A percentile compares a stretch with the other conserved stretches of the same genome.
phyloP scores from a whole-genome alignment of 2,113 vertebrate species.

The Brachypteracias leptosomus region DNA sequence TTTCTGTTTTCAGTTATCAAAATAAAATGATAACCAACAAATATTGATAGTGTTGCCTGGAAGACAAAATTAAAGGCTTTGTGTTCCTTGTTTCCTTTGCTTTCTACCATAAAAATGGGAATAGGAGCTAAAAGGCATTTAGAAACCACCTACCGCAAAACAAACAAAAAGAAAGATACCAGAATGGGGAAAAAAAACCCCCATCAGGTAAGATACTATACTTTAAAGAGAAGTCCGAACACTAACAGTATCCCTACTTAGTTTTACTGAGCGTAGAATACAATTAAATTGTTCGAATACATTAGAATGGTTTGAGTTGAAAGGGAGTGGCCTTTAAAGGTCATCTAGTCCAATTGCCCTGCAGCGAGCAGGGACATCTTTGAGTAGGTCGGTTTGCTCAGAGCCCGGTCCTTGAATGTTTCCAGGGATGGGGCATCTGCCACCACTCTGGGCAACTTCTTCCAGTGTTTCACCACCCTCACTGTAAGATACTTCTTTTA shows the following conservation, averaged over 20 bases:
- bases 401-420: no score
- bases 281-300: background rate
- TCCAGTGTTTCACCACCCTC: background rate
- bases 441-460: no score
- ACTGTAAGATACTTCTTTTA: background rate
- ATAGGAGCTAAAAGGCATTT: background rate
- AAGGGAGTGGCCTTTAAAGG: no score
- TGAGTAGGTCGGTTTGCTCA: no score
- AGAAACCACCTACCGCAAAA: background rate
- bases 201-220: background rate
- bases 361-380: no score
- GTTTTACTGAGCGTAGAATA: background rate
- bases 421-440: no score
- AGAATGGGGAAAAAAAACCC: background rate
- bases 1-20: background rate
- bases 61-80: background rate
- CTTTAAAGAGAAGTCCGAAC: background rate
- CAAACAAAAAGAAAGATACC: background rate
- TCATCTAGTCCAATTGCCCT: no score
- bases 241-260: background rate
- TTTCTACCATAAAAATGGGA: background rate
- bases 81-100: background rate
- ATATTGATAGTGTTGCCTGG: background rate
- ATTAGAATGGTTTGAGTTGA: no score
- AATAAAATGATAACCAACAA: background rate